A percentile compares a stretch with the other conserved stretches of the same genome.
phyloP scores from a whole-genome alignment of 2,888 invertebrate genomes.

The Plebejus melissa region DNA sequence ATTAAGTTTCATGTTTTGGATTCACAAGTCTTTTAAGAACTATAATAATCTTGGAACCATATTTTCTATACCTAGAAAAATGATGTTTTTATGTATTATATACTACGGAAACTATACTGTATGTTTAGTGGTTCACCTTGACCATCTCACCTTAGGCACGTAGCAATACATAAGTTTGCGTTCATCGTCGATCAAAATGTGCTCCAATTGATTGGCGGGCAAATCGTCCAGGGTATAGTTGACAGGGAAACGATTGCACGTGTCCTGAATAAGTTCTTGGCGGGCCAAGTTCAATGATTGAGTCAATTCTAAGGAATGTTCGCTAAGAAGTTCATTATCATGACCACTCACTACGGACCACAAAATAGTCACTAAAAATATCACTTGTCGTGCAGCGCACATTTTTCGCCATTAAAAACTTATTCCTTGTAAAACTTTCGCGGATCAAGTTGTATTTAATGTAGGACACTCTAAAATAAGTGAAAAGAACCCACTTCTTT shows the following conservation, averaged over 20 bases:
- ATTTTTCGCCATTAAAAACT: constrained; percentile 54
- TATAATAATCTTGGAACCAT: not conserved
- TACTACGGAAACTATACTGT: constrained; percentile 32
- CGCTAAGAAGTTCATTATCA: constrained; percentile 45
- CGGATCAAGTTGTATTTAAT: constrained; percentile 50
- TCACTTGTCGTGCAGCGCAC: constrained; percentile 47
- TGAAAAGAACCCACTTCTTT: not conserved
- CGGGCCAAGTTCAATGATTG: constrained; percentile 81
- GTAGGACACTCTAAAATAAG: constrained; percentile 51
- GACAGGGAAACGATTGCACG: constrained; percentile 77
- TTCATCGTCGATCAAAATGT: constrained; percentile 90
- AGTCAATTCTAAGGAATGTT: constrained; percentile 79
- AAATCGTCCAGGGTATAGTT: constrained; percentile 65
- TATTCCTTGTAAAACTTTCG: constrained; percentile 56
- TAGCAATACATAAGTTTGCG: constrained; percentile 94
- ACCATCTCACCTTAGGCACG: constrained; percentile 89
- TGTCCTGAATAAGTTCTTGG: constrained; percentile 80
- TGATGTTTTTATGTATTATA: not conserved
- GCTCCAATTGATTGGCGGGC: constrained; percentile 81
- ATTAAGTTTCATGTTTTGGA: no score
- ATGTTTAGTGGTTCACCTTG: constrained; percentile 48
- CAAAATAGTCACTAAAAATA: constrained; percentile 51
- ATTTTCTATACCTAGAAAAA: constrained; percentile 14
- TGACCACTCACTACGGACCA: constrained; percentile 55
- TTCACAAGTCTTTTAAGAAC: not conserved